A percentile compares a stretch with the other conserved stretches of the same genome.
Evolutionary conservation across 1,140 invertebrate species (phyloP).

Genomic region (Meloidogyne hapla): DNA sequence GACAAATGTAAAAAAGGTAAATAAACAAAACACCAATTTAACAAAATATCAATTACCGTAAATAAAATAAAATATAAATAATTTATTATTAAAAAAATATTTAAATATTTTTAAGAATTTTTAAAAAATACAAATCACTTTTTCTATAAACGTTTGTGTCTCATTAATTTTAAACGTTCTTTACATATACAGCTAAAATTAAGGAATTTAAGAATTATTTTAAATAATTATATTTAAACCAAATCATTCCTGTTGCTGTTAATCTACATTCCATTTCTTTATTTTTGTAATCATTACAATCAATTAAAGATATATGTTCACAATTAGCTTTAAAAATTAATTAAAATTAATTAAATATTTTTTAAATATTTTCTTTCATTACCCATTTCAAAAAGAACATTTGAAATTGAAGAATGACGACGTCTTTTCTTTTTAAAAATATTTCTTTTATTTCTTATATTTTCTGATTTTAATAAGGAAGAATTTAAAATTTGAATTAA

Average conservation of each 20-base stretch:
- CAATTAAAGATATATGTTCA: conserved; percentile 49
- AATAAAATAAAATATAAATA: no score
- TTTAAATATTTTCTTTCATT: background rate
- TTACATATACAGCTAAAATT: conserved; percentile 27
- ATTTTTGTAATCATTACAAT: conserved; percentile 47
- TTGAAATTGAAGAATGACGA: conserved; percentile 16
- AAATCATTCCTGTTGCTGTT: conserved; percentile 54
- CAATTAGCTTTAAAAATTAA: conserved; percentile 43
- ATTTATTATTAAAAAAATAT: background rate
- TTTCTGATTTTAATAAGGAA: background rate
- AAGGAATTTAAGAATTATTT: conserved; percentile 11
- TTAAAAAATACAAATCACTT: no score
- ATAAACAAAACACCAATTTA: no score
- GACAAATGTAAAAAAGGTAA: no score
- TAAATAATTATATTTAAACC: conserved; percentile 32
- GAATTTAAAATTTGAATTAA: background rate
- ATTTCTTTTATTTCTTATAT: background rate
- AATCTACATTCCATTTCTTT: conserved; percentile 50
- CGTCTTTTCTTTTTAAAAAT: background rate
- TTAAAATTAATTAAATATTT: background rate
- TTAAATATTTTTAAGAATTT: no score
- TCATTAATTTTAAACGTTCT: conserved; percentile 13
- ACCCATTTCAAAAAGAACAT: conserved; percentile 23
- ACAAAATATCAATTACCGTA: no score
- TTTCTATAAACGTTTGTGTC: background rate